phyloP scores from a whole-genome alignment of 2,888 invertebrate genomes.

The Gisinianus flammeolus region DNA sequence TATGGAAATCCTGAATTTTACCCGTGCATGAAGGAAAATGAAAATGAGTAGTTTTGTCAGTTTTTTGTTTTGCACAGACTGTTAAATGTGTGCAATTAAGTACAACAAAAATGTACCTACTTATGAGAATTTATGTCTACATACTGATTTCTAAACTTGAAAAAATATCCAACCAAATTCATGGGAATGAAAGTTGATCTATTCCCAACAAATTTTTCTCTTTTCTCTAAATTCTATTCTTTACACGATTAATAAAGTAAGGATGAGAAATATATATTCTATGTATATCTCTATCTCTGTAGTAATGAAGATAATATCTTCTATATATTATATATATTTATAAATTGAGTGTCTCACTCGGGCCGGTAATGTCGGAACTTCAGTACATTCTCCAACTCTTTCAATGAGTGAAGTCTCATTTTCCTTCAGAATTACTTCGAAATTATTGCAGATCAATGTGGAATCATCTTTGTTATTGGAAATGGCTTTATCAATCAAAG shows the following conservation, averaged over 20 bases:
- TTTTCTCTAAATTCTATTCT: background rate
- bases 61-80: too few relatives aligned
- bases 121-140: too few relatives aligned
- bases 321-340: background rate
- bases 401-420: slow-evolving; percentile 19
- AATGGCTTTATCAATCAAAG: slow-evolving; percentile 14
- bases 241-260: too few relatives aligned
- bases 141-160: too few relatives aligned
- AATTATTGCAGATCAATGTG: background rate
- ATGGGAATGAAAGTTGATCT: background rate
- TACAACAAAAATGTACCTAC: too few relatives aligned
- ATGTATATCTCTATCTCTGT: too few relatives aligned
- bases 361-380: background rate
- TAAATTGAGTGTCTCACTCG: background rate
- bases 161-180: too few relatives aligned
- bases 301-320: background rate
- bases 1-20: too few relatives aligned
- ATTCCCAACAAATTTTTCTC: background rate
- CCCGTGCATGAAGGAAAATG: too few relatives aligned
- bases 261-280: too few relatives aligned
- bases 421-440: slow-evolving; percentile 21
- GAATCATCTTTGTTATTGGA: background rate
- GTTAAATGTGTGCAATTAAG: too few relatives aligned
- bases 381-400: slow-evolving; percentile 15
- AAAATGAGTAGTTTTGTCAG: too few relatives aligned